These are phyloP conservation scores for Nephotettix cincticeps DNA, from an alignment of 1,140 invertebrate genomes.

Conservation along the genomic window DNA sequence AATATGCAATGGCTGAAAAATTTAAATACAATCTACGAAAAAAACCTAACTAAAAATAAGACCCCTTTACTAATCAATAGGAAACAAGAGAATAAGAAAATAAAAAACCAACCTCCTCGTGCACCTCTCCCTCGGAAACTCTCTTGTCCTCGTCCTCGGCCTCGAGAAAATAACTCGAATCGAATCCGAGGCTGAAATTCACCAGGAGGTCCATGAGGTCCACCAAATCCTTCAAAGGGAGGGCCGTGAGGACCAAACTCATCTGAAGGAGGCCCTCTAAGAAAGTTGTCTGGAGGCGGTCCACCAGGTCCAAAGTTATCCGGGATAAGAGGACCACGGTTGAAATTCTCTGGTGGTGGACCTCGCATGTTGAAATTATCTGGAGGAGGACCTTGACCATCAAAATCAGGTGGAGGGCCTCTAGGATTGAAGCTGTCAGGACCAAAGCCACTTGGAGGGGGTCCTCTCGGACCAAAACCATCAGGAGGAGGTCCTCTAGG, in stretches of 20 bases:
- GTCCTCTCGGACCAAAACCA: slow-evolving; percentile 19
- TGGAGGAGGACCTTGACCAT: slow-evolving; percentile 40
- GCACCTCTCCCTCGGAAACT: slow-evolving; percentile 3
- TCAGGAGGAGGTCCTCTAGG: slow-evolving; percentile 19
- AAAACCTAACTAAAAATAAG: too few species aligned
- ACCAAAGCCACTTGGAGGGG: slow-evolving; percentile 39
- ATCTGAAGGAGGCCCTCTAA: slow-evolving; percentile 17
- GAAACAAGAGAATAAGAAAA: too few species aligned
- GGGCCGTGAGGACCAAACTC: slow-evolving; percentile 16
- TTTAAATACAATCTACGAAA: too few species aligned
- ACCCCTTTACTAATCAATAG: too few species aligned
- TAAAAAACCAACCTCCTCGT: slow-evolving; percentile 7
- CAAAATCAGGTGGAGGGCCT: slow-evolving; percentile 47
- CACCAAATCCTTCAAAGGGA: slow-evolving; percentile 48
- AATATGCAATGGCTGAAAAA: background rate
- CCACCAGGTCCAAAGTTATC: slow-evolving; percentile 49
- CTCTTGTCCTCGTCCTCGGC: slow-evolving; percentile 8
- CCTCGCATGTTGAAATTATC: background rate
- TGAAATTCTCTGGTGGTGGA: background rate
- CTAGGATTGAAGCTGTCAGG: slow-evolving; percentile 46
- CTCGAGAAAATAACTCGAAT: slow-evolving; percentile 12
- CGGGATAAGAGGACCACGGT: slow-evolving; percentile 39
- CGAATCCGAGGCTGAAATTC: slow-evolving; percentile 42
- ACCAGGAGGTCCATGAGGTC: slow-evolving; percentile 49
- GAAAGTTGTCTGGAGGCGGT: slow-evolving; percentile 35